Conservation (phyloP, 35 echinoderm and acorn worm genomes). For the Chiridota heheva region DNA sequence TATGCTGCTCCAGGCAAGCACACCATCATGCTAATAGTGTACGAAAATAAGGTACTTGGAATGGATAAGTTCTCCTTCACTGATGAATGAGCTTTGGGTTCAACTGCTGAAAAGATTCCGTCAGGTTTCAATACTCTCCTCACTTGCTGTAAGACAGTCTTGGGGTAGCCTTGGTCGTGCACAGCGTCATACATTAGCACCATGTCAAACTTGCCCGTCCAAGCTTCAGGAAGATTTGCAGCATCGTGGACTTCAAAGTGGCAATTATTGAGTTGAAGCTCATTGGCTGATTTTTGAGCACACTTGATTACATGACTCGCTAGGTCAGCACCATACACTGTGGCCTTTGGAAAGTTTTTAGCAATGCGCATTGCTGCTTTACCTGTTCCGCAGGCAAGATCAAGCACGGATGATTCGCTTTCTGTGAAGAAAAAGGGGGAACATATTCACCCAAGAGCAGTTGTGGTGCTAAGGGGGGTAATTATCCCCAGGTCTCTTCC, state of each 20-base stretch:
- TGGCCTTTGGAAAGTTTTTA: slow-evolving; percentile 39
- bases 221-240: slow-evolving; percentile 27
- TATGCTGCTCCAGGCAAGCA: slow-evolving; percentile 55
- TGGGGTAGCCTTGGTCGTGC: slow-evolving; percentile 52
- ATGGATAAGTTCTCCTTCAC: slow-evolving; percentile 2
- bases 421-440: slow-evolving; percentile 23
- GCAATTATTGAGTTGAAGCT: slow-evolving; percentile 37
- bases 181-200: slow-evolving; percentile 33
- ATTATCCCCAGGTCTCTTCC: too few species aligned
- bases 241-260: slow-evolving; percentile 45
- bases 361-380: slow-evolving; percentile 3
- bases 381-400: slow-evolving; percentile 37
- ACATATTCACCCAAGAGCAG: too few species aligned
- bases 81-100: slow-evolving; percentile 19
- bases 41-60: not conserved
- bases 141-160: slow-evolving; percentile 24
- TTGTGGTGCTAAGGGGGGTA: too few species aligned
- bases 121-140: slow-evolving; percentile 26
- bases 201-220: slow-evolving; percentile 48
- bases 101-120: slow-evolving; percentile 48
- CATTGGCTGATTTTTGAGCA: slow-evolving; percentile 7
- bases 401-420: slow-evolving; percentile 23
- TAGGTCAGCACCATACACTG: slow-evolving; percentile 29
- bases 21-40: slow-evolving; percentile 39
- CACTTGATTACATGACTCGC: not conserved